A percentile compares a stretch with the other conserved stretches of the same genome.
Evolutionary conservation across 2,888 invertebrate species (phyloP).

Genomic region (Ecdyonurus torrentis): DNA sequence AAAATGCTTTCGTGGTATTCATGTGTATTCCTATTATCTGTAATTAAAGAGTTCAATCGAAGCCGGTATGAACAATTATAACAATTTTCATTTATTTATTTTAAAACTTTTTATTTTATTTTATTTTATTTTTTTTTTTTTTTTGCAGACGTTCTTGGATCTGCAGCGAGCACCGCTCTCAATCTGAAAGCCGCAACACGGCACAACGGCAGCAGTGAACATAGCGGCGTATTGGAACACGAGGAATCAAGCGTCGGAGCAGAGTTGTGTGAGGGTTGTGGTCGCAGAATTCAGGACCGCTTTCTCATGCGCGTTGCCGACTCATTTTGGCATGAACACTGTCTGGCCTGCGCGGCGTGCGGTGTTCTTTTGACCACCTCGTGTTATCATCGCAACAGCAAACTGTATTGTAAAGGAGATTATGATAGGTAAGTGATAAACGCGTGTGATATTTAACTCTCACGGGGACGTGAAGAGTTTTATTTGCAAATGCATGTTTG

Average conservation of each 20-base stretch:
- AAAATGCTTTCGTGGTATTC: no score
- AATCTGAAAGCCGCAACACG: no score
- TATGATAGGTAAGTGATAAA: constrained; percentile 76
- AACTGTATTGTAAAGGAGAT: constrained; percentile 92
- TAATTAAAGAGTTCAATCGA: no score
- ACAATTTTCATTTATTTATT: no score
- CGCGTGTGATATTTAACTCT: no score
- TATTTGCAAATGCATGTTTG: no score
- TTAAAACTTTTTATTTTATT: no score
- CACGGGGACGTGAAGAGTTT: no score
- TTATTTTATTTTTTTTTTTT: no score
- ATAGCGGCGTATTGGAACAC: background rate
- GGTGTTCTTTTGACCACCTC: constrained; percentile 77
- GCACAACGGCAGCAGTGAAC: no score
- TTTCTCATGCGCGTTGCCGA: constrained; percentile 91
- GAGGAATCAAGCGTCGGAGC: constrained; percentile 11
- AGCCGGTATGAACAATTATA: no score
- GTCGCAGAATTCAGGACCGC: constrained; percentile 85
- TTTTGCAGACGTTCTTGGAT: background rate
- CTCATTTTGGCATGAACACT: constrained; percentile 91
- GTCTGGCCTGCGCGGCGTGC: constrained; percentile 90
- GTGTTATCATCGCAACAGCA: constrained; percentile 86
- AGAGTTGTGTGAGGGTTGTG: constrained; percentile 88
- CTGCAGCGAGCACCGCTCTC: background rate
- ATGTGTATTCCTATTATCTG: no score